phyloP scores from a whole-genome alignment of 2,113 vertebrate genomes.

The Natator depressus region DNA sequence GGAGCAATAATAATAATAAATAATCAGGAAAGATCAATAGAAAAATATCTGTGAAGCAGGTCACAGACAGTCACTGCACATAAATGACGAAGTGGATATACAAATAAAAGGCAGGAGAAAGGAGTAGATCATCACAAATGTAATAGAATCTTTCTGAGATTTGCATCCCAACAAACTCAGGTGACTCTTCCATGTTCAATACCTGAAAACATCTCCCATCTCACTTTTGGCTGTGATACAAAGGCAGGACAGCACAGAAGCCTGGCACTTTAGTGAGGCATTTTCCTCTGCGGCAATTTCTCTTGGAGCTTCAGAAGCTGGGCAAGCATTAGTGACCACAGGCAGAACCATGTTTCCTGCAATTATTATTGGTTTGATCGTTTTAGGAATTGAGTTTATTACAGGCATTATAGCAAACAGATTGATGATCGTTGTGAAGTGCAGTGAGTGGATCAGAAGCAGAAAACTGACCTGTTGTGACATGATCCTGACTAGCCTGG shows the following conservation, averaged over 20 bases:
- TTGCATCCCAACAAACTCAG: background rate
- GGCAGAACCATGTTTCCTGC: background rate
- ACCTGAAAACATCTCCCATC: background rate
- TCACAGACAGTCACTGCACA: no score
- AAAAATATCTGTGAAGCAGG: background rate
- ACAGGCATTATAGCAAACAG: background rate
- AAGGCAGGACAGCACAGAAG: background rate
- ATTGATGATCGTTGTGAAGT: background rate
- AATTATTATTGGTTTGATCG: background rate
- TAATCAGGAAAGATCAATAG: background rate
- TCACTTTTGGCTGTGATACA: background rate
- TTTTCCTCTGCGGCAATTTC: background rate
- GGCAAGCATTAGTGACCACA: background rate
- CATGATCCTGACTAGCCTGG: constrained; percentile 58
- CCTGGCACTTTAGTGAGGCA: background rate
- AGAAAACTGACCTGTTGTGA: background rate
- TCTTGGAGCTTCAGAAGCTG: background rate
- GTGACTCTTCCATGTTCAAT: background rate
- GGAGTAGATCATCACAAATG: background rate
- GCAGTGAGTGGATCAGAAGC: background rate
- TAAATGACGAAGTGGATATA: background rate
- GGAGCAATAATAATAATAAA: background rate
- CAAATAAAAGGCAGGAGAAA: background rate
- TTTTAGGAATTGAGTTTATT: background rate
- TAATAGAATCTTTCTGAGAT: background rate